Evolutionary conservation across 2,797 vertebrate species (phyloP).

Genomic region (Crax fasciolata): DNA sequence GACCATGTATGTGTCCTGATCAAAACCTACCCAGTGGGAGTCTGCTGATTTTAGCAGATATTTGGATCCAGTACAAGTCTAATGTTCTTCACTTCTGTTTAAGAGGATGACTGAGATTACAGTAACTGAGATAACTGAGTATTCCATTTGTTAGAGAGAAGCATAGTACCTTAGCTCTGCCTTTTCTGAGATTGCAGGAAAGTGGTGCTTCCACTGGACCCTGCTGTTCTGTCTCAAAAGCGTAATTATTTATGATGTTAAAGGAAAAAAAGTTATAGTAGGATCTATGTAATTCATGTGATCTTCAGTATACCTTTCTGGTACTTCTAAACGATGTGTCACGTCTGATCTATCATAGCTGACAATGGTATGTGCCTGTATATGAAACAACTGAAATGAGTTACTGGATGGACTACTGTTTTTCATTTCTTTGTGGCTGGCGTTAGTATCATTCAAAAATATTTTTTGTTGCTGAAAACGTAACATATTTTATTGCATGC

Average conservation of each 20-base stretch:
- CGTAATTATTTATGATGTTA: background rate
- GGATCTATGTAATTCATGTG: background rate
- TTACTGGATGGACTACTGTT: background rate
- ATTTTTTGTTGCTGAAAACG: background rate
- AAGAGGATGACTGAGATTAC: background rate
- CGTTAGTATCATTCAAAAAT: background rate
- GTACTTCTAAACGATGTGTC: background rate
- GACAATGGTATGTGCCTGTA: background rate
- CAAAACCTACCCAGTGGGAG: background rate
- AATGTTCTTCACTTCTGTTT: background rate
- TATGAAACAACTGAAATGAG: background rate
- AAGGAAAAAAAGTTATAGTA: background rate
- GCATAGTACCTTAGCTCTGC: background rate
- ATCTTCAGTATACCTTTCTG: background rate
- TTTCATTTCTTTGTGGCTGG: background rate
- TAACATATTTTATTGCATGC: background rate
- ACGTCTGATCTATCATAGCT: background rate
- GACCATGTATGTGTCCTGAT: background rate
- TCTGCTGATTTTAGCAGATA: background rate
- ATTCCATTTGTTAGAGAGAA: background rate
- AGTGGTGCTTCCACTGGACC: background rate
- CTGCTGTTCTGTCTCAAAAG: background rate
- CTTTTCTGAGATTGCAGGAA: background rate
- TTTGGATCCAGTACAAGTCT: background rate
- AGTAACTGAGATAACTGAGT: background rate